These are phyloP conservation scores for Rhabdornis inornatus DNA, from an alignment of 2,113 vertebrate species.

Conservation along the genomic window DNA sequence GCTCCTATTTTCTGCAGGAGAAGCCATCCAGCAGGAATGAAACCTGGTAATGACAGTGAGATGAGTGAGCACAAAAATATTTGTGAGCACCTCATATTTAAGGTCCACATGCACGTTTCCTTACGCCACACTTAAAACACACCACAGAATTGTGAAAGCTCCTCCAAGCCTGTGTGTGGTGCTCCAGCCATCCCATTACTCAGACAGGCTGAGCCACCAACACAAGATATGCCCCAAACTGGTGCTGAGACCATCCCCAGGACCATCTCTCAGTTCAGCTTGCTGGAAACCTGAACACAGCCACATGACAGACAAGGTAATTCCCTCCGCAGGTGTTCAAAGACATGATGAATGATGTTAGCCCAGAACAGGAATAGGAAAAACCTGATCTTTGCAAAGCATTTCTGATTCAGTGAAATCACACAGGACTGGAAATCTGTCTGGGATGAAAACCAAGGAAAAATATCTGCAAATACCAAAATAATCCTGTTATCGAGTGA, in stretches of 20 bases:
- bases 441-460: neutral
- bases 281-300: neutral
- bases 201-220: neutral
- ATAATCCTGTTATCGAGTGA: neutral
- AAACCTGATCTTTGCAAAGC: neutral
- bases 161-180: neutral
- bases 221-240: neutral
- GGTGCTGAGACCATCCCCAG: neutral
- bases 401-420: neutral
- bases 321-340: neutral
- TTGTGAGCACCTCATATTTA: neutral
- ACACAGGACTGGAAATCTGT: neutral
- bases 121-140: neutral
- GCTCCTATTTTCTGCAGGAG: constrained; percentile 13
- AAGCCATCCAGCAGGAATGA: neutral
- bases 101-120: rapidly evolving
- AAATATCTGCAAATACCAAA: neutral
- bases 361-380: neutral
- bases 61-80: neutral
- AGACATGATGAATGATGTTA: neutral
- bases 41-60: neutral
- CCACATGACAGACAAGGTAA: rapidly evolving
- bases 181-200: rapidly evolving
- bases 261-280: neutral
- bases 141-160: neutral